These are phyloP conservation scores for Bungarus multicinctus DNA, from an alignment of 2,113 vertebrate species.

Conservation along the genomic window DNA sequence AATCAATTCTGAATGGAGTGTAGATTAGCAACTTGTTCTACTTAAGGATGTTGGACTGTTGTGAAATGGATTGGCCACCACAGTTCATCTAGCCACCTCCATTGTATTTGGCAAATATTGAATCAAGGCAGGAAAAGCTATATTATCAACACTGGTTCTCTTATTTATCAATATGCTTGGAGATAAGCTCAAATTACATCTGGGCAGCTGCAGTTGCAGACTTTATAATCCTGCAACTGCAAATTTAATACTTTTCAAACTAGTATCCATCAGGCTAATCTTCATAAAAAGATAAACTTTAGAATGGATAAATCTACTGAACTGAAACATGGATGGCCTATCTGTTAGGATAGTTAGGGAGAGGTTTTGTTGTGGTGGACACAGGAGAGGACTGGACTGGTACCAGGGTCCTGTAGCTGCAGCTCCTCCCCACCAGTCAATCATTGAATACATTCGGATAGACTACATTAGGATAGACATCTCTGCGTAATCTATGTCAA, in stretches of 20 bases:
- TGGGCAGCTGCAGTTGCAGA: not conserved
- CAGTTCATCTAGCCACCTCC: constrained; percentile 46
- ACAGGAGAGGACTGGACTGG: no score
- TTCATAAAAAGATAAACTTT: not conserved
- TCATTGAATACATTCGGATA: no score
- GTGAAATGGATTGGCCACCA: constrained; percentile 51
- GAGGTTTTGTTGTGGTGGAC: no score
- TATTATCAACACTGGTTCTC: not conserved
- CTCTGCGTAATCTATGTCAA: no score
- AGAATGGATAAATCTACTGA: not conserved
- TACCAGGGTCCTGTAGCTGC: no score
- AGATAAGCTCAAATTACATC: not conserved
- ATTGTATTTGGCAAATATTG: constrained; percentile 30
- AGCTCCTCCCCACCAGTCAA: no score
- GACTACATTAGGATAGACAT: no score
- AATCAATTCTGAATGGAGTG: constrained; percentile 22
- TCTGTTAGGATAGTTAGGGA: no score
- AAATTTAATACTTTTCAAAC: not conserved
- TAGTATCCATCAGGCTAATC: not conserved
- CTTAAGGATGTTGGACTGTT: constrained; percentile 23
- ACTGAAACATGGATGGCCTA: no score
- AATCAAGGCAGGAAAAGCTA: not conserved
- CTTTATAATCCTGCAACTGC: not conserved
- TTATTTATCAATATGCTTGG: not conserved
- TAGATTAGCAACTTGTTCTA: constrained; percentile 8